Conservation (phyloP, 2,113 vertebrate genomes). For the Polypterus bichir region DNA sequence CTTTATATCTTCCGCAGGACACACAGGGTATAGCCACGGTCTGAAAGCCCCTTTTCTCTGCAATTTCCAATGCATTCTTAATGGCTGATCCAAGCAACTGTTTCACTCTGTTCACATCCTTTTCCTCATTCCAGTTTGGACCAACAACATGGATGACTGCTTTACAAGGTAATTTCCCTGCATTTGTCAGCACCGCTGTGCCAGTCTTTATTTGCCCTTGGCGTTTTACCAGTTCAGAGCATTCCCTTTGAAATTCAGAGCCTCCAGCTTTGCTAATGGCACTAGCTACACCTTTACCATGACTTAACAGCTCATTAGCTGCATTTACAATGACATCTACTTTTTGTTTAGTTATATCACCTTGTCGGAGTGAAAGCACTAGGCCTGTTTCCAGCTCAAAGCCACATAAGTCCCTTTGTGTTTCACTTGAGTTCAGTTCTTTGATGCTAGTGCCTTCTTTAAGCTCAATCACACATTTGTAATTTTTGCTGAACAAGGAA, state of each 20-base stretch:
- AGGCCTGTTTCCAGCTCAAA: conserved; percentile 23
- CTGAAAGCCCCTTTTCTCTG: conserved; percentile 14
- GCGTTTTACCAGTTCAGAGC: conserved; percentile 12
- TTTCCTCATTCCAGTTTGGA: conserved; percentile 18
- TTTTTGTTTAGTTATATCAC: conserved; percentile 34
- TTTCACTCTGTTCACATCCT: conserved; percentile 15
- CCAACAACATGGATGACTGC: conserved; percentile 39
- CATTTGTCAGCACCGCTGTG: conserved; percentile 19
- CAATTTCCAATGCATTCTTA: conserved; percentile 19
- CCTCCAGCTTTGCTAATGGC: conserved; percentile 34
- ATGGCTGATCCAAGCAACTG: conserved; percentile 19
- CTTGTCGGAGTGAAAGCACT: conserved; percentile 27
- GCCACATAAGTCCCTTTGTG: not conserved
- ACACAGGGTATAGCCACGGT: conserved; percentile 42
- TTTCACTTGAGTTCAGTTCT: not conserved
- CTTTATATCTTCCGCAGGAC: conserved; percentile 32
- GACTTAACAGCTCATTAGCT: conserved; percentile 33
- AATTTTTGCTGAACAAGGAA: conserved; percentile 14
- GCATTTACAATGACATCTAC: conserved; percentile 40
- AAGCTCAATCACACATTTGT: conserved; percentile 27
- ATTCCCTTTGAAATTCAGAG: conserved; percentile 29
- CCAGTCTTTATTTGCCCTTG: conserved; percentile 23
- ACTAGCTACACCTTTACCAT: conserved; percentile 30
- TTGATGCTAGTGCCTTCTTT: not conserved
- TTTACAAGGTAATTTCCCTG: conserved; percentile 33